phyloP scores from a whole-genome alignment of 2,797 vertebrate genomes.

The Sciurus vulgaris region DNA sequence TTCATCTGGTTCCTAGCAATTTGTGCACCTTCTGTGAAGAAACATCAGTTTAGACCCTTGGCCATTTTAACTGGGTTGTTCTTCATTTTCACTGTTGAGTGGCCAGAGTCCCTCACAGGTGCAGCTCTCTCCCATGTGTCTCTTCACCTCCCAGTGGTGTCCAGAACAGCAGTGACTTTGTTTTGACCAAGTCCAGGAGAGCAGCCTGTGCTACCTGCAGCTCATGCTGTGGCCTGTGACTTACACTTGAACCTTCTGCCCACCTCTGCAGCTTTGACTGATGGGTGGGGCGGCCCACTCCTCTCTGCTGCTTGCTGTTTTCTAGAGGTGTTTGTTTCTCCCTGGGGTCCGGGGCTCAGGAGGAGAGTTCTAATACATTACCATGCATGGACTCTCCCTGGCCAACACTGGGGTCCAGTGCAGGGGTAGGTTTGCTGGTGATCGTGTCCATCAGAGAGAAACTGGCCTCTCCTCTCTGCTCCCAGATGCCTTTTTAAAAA shows the following conservation, averaged over 20 bases:
- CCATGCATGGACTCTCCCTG: accelerated
- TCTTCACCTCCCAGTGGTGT: neutral
- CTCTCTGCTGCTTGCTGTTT: neutral
- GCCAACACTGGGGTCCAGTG: neutral
- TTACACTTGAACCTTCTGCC: neutral
- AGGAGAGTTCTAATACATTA: neutral
- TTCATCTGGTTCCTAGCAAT: too few species aligned
- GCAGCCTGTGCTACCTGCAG: neutral
- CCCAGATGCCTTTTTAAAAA: neutral
- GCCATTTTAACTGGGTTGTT: neutral
- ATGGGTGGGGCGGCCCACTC: neutral
- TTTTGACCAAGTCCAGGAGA: neutral
- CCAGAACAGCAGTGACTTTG: neutral
- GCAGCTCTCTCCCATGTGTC: neutral
- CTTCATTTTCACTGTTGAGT: neutral
- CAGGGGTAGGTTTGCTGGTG: neutral
- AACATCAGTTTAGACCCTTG: too few species aligned
- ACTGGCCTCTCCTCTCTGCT: neutral
- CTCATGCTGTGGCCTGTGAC: neutral
- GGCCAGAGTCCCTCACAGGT: neutral
- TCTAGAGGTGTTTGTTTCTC: neutral
- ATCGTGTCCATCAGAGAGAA: neutral
- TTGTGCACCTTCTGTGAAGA: neutral
- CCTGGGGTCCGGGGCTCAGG: neutral
- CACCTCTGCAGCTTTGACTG: neutral